Base-by-base conservation (phyloP, 2,888 invertebrate species). In the Dioctria rufipes region DNA sequence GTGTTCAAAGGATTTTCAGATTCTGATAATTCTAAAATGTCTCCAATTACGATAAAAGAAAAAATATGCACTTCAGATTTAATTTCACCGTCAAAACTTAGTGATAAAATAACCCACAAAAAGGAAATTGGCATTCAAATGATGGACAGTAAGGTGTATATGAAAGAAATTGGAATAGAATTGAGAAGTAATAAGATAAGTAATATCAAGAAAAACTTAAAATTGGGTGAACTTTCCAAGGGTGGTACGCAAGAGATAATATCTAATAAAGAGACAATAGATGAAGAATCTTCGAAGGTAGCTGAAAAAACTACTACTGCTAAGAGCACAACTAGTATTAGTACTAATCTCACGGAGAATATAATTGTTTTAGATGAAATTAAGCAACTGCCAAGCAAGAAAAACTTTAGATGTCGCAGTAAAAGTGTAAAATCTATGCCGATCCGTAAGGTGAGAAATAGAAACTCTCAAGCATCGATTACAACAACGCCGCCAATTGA, bases 1-100 rank as follows among this genome's bases (percentile, higher is more conserved):
- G 46, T 78, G 40, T 82, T 82, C 37, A 80, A 65, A 66, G 82
- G 80, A 39, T 82, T 82, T 43, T 80, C 82, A 6, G 82, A 82
- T 65, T 78, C 80, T 1, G 78, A 79, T 13, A 80, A 73, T 61
- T 69, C 69, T 9, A 46, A 78, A 58, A 39, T 42, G 39, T 77
- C 51, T 25, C 63, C 66, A 37, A 54, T 54, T 54, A 67, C 58
- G 42, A 67, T 79, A 3, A 73, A 58, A 42, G 80, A 80, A 60
- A 61, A 80, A 43, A 69, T n/a, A 1, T 40, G 8, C 13, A 77
- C 42, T 43, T 8, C 63, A 58, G 46, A 77, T 9, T 37, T 4
- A 6, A 49, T 5, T n/a, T 3, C 8, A 13, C 13, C 13, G 13
- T 13, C 11, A 25, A 46, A 5, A 54, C 4, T 6, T 43, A 42